Percentiles rank a stretch among this genome's conserved stretches.
phyloP scores from a whole-genome alignment of 2,113 vertebrate species.

The Rhagologus leucostigma region DNA sequence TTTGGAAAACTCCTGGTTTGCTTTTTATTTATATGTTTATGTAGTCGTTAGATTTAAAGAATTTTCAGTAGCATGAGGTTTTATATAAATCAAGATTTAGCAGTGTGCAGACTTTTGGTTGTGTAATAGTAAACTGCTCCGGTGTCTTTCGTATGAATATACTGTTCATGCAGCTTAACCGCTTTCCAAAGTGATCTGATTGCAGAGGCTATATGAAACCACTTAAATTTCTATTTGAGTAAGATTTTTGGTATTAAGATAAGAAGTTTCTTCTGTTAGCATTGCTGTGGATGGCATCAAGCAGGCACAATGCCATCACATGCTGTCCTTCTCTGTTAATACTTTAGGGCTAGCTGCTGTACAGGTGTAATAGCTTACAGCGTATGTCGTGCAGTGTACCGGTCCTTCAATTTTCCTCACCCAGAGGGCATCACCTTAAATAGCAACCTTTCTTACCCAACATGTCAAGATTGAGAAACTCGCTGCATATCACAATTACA shows the following conservation, averaged over 20 bases:
- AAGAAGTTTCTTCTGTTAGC: neutral
- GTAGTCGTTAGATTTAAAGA: neutral
- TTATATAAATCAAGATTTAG: neutral
- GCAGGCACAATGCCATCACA: neutral
- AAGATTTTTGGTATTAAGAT: neutral
- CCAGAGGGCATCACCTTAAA: slow-evolving; percentile 52
- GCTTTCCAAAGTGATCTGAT: neutral
- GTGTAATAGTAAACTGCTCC: neutral
- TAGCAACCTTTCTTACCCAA: slow-evolving; percentile 49
- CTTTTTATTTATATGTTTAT: neutral
- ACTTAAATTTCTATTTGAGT: neutral
- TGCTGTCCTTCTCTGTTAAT: neutral
- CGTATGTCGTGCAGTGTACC: neutral
- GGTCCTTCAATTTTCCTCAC: slow-evolving; percentile 48
- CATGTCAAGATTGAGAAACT: slow-evolving; percentile 58
- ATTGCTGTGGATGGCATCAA: neutral
- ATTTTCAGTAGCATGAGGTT: neutral
- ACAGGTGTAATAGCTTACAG: slow-evolving; percentile 37
- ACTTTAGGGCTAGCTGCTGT: neutral
- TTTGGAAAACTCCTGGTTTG: neutral
- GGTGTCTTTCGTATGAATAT: neutral
- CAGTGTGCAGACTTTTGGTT: neutral
- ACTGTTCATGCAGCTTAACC: neutral
- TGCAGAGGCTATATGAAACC: neutral
- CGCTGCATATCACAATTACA: slow-evolving; percentile 52